Evolutionary conservation across 2,797 vertebrate genomes (phyloP).

Genomic region (Xiphorhynchus erythropygius): DNA sequence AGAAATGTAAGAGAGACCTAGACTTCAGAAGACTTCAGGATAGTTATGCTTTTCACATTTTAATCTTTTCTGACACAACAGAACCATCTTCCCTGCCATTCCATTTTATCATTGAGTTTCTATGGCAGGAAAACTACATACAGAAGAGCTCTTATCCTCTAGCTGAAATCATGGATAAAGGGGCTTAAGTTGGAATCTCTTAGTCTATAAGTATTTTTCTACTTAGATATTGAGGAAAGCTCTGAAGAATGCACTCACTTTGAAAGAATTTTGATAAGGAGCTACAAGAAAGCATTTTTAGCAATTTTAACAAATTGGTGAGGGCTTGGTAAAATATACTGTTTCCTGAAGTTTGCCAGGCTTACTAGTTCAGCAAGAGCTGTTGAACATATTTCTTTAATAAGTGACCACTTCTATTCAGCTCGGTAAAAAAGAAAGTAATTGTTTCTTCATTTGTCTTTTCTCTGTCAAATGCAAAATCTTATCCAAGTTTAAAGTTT

Average conservation of each 20-base stretch:
- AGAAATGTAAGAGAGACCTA: neutral
- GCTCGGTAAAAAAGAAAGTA: neutral
- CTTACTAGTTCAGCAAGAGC: neutral
- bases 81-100: neutral
- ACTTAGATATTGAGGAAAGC: slow-evolving; percentile 20
- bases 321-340: slow-evolving; percentile 11
- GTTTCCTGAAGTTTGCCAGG: neutral
- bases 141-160: neutral
- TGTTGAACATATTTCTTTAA: neutral
- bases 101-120: neutral
- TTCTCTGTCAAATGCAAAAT: neutral
- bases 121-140: neutral
- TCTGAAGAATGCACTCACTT: slow-evolving; percentile 18
- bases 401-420: neutral
- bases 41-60: slow-evolving; percentile 1
- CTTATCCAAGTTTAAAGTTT: neutral
- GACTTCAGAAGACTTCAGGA: slow-evolving; percentile 1
- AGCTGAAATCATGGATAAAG: neutral
- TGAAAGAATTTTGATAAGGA: slow-evolving; percentile 60
- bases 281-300: slow-evolving; percentile 14
- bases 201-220: neutral
- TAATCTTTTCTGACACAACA: slow-evolving; percentile 41
- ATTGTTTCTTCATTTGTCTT: neutral
- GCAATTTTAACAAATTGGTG: slow-evolving; percentile 23
- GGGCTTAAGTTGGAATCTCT: neutral